These are phyloP conservation scores for Elysia chlorotica DNA, from an alignment of 1,140 invertebrate genomes.

Conservation along the genomic window DNA sequence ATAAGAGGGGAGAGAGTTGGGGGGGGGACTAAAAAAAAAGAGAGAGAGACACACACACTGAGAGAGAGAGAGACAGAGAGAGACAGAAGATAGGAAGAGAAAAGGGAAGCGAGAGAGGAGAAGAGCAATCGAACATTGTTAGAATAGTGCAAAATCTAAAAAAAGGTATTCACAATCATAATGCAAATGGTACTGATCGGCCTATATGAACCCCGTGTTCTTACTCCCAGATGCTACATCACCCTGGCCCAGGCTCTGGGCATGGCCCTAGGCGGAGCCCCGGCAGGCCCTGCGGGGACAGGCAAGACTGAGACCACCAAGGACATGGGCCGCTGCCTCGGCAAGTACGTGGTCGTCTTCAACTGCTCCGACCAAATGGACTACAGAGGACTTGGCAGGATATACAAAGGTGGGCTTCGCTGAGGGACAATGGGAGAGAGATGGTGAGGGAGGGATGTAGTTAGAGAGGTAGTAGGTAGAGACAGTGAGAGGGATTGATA, in stretches of 20 bases:
- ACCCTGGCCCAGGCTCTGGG: slow-evolving; percentile 93
- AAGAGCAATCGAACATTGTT: too few species aligned
- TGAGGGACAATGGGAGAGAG: too few species aligned
- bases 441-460: neutral
- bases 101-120: too few species aligned
- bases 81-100: too few species aligned
- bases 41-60: neutral
- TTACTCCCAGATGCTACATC: slow-evolving; percentile 84
- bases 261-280: slow-evolving; percentile 95
- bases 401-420: slow-evolving; percentile 78
- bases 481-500: too few species aligned
- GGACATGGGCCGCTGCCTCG: slow-evolving; percentile 97
- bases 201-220: too few species aligned
- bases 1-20: slow-evolving; percentile 8
- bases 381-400: slow-evolving; percentile 87
- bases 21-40: too few species aligned
- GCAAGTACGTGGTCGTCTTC: slow-evolving; percentile 97
- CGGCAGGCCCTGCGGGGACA: slow-evolving; percentile 93
- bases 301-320: slow-evolving; percentile 98
- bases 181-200: too few species aligned
- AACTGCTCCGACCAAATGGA: slow-evolving; percentile 99
- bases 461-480: too few species aligned
- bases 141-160: too few species aligned
- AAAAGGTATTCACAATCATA: too few species aligned
- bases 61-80: too few species aligned